Conservation (phyloP, 2,797 vertebrate species). For the Uromys caudimaculatus region DNA sequence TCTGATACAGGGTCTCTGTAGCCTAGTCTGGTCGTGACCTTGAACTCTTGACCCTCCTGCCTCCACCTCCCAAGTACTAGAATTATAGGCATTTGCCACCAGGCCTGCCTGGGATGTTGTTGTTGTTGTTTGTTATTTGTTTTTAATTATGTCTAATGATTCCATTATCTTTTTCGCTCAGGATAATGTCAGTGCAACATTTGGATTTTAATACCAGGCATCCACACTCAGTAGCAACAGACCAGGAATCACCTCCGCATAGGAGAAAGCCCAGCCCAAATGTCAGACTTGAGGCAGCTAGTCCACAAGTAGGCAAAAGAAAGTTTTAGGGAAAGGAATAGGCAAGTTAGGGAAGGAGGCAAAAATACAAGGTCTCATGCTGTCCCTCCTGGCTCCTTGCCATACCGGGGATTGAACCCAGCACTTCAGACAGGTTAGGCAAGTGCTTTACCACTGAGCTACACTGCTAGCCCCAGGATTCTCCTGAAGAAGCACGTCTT, state of each 20-base stretch:
- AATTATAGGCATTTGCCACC: not conserved
- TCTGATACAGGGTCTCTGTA: not conserved
- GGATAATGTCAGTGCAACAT: not conserved
- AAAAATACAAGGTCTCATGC: not conserved
- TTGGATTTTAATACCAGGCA: not conserved
- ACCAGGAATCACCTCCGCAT: not conserved
- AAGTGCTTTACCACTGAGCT: not conserved
- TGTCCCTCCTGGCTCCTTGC: not conserved
- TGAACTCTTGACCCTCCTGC: not conserved
- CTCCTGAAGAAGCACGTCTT: not conserved
- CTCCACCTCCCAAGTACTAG: not conserved
- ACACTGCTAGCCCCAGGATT: not conserved
- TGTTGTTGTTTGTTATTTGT: not conserved
- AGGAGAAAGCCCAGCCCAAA: not conserved
- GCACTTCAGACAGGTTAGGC: not conserved
- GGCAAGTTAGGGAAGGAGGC: not conserved
- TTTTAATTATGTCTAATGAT: not conserved
- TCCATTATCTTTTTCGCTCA: not conserved
- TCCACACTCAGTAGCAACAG: rapidly evolving
- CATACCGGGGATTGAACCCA: no score
- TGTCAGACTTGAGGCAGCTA: not conserved
- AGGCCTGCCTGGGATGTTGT: not conserved
- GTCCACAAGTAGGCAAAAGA: no score
- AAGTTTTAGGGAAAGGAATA: not conserved
- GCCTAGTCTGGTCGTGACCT: not conserved